Base-by-base conservation (phyloP, 2,797 vertebrate genomes). In the Leptodactylus fallax region DNA sequence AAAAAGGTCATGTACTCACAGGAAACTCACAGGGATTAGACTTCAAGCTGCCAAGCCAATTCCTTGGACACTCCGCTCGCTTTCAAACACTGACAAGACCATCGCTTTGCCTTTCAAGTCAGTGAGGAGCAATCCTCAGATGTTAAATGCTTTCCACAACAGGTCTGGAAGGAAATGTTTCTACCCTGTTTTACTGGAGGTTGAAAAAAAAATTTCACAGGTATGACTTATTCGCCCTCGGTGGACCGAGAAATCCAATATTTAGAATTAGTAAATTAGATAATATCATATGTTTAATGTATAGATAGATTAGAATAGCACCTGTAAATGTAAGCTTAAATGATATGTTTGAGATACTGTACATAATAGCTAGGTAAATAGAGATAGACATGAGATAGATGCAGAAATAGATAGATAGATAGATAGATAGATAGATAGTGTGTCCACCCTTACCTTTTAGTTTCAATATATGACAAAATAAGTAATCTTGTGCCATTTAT, bases 71-170 rank as follows among this genome's bases (percentile, higher is more conserved):
- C 79, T 77, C 76, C n/a, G 63, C 87, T 85, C 45, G 51, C 72
- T 86, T 88, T 89, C 84, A 89, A 79, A 71, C 60, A 61, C 88
- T 89, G 88, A 86, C 84, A 89, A 89, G 72, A 78, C 84, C 79
- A 82, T 86, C 79, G 82, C 82, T 88, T 51, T 74, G 77, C 63
- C 77, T 85, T 85, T 85, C 77, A 88, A 72, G 51, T 85, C 55
- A 36, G 77, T 51, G 58, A 88, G 49, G 76, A 88, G 71, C 65
- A 85, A 51, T 85, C 55, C 63, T 79, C 51, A 49, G 51, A 74
- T 83, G 67, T 85, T 61, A 72, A 67, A 79, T 80, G 82, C 58
- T 80, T 79, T 85, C 27, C 76, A 80, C 36, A 53, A 61, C 76
- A 85, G 55, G 23, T 60, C 67, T 27, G 61, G 25, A 56, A 88